Evolutionary conservation across 2,888 invertebrate species (phyloP), one percentile per base, ranked within the genome.

Genomic region (Drosophila tanythrix): DNA sequence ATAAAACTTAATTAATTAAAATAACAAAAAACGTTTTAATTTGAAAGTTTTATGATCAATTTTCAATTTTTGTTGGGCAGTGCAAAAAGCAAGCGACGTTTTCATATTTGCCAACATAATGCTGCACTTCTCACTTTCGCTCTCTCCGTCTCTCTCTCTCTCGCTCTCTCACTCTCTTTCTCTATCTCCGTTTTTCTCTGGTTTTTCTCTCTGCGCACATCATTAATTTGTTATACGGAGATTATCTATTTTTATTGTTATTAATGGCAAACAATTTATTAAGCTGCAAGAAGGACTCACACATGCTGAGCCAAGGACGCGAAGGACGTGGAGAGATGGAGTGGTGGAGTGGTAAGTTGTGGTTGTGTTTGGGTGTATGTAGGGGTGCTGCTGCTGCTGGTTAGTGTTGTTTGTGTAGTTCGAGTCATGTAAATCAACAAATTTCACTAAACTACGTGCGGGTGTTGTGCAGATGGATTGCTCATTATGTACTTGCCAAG

Each of bases 171-270:
- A 38, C 25, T 40, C 56, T n/a, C 52, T 56, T 27, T 61, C 31
- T 35, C 36, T 40, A 38, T 4, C 48, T 35, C 35, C 48, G 40
- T 15, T 50, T 36, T 56, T 75, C 35, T 48, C 65, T 80, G 56
- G 55, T n/a, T 61, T 43, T 52, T 58, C 56, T 40, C 74, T 59
- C 68, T 66, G 77, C 59, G 82, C 79, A 88, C 89, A 89, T 91
- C 91, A 91, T 91, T 91, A 91, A 91, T 89, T 91, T 91, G 92
- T 90, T 89, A 83, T 88, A 90, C 86, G 89, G 79, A 90, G 91
- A 91, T 91, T 91, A 91, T 91, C 90, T 91, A 88, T 89, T 91
- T 91, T 91, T 91, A 91, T 91, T 91, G 88, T 91, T 91, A 91
- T 91, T 91, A 91, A 91, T 91, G 91, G 84, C 81, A 80, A 87